Percentiles rank a stretch among this genome's conserved stretches.
phyloP scores from a whole-genome alignment of 2,888 invertebrate species.

The Sylvicola fuscatus region DNA sequence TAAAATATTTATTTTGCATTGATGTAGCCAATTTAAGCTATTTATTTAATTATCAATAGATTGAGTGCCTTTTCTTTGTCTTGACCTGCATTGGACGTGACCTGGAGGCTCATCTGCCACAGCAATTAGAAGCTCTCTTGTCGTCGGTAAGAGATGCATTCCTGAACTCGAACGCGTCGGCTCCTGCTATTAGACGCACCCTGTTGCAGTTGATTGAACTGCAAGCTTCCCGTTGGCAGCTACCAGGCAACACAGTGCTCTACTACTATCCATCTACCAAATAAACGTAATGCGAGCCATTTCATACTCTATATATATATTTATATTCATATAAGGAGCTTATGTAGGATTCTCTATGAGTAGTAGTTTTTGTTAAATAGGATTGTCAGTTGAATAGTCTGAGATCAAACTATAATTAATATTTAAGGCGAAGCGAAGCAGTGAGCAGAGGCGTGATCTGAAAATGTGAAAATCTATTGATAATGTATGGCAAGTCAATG shows the following conservation, averaged over 20 bases:
- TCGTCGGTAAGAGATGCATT: conserved; percentile 69
- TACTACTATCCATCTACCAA: conserved; percentile 63
- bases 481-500: too few relatives aligned
- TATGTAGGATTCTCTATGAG: too few relatives aligned
- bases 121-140: conserved; percentile 58
- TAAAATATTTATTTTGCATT: conserved; percentile 12
- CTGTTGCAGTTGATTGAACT: conserved; percentile 76
- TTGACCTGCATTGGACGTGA: conserved; percentile 76
- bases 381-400: too few relatives aligned
- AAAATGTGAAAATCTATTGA: too few relatives aligned
- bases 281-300: conserved; percentile 12
- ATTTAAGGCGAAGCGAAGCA: too few relatives aligned
- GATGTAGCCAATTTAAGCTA: not conserved
- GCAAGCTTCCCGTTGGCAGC: conserved; percentile 78
- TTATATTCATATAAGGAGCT: too few relatives aligned
- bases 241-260: conserved; percentile 72
- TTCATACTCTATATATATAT: too few relatives aligned
- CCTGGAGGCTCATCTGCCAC: conserved; percentile 60
- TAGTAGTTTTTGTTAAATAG: too few relatives aligned
- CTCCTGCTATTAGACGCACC: conserved; percentile 60
- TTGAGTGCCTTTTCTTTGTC: conserved; percentile 76
- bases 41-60: conserved; percentile 27
- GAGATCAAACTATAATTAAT: too few relatives aligned
- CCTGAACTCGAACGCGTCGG: conserved; percentile 47
- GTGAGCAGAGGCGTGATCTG: too few relatives aligned